Base-by-base conservation (phyloP, 2,888 invertebrate species). In the Thyatira batis region DNA sequence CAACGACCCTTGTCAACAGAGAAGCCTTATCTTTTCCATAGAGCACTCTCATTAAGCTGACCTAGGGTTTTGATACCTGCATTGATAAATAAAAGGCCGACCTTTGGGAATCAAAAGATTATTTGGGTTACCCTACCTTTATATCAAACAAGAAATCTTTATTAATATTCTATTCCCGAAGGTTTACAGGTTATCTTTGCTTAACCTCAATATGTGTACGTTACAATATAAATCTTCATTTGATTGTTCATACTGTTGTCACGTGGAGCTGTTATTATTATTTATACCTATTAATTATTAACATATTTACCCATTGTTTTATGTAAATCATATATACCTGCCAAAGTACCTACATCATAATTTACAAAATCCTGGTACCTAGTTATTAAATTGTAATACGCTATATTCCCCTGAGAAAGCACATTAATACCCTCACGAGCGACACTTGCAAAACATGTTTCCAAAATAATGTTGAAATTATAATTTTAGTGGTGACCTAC, bases 1-100 rank as follows among this genome's bases (percentile, higher is more conserved):
- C 65, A 63, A 60, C 71, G 77, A 86, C 86, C 87, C 87, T 85
- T 84, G 84, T 89, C 85, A 85, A 81, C 82, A 79, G 67, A 65
- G 65, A 54, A 57, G 60, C 69, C 78, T 81, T 84, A 82, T 84
- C 82, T 82, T 78, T 76, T 76, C 75, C 74, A 79, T 73, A 69
- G 61, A 74, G 75, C 70, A 74, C 72, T 79, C 80, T 84, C 81
- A 84, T 85, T 87, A 83, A 77, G 77, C 78, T 80, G 80, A 76
- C 79, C 76, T 74, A 60, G 66, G 60, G 65, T 65, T 71, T 67
- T 69, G 70, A 68, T 80, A 78, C 71, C 76, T 78, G 72, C 63
- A 72, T 73, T 67, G 71, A 71, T 67, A 68, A 61, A 61, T 60
- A 58, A 61, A 52, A 55, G 53, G 51, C 46, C 51, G 43, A 30